These are phyloP conservation scores for Drosophila gunungcola DNA, from an alignment of 1,140 invertebrate species.

Conservation along the genomic window DNA sequence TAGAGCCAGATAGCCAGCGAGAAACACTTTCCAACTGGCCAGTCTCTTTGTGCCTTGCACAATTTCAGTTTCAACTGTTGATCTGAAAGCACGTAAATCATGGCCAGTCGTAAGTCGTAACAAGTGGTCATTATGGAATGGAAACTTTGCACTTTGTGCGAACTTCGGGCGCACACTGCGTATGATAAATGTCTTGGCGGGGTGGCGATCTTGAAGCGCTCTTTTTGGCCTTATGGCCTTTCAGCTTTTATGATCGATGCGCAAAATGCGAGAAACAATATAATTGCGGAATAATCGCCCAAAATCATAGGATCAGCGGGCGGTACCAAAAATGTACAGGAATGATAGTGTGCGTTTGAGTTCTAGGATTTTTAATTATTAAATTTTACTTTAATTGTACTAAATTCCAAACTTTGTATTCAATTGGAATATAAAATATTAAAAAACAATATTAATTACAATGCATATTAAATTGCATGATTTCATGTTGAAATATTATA, in stretches of 20 bases:
- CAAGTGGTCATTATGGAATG: slow-evolving; percentile 51
- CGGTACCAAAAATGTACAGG: background rate
- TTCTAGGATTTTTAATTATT: too few species aligned
- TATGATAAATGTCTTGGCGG: slow-evolving; percentile 61
- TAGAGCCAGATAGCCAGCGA: slow-evolving; percentile 58
- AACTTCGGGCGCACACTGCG: slow-evolving; percentile 40
- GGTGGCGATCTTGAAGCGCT: slow-evolving; percentile 31
- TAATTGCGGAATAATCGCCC: slow-evolving; percentile 64
- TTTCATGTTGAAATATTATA: too few species aligned
- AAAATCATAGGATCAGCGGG: background rate
- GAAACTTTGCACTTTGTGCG: slow-evolving; percentile 44
- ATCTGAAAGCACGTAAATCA: slow-evolving; percentile 46
- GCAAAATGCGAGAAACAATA: slow-evolving; percentile 52
- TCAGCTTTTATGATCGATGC: slow-evolving; percentile 63
- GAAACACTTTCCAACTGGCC: slow-evolving; percentile 44
- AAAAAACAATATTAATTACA: too few species aligned
- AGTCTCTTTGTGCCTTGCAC: background rate
- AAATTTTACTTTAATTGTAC: too few species aligned
- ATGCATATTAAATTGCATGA: too few species aligned
- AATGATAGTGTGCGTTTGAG: background rate
- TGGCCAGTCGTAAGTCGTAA: slow-evolving; percentile 44
- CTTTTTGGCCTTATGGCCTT: slow-evolving; percentile 33
- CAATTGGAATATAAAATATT: too few species aligned
- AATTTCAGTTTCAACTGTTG: slow-evolving; percentile 34
- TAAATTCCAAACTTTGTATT: too few species aligned